These are phyloP conservation scores for Aldabrachelys gigantea DNA, from an alignment of 2,113 vertebrate genomes.

Conservation along the genomic window DNA sequence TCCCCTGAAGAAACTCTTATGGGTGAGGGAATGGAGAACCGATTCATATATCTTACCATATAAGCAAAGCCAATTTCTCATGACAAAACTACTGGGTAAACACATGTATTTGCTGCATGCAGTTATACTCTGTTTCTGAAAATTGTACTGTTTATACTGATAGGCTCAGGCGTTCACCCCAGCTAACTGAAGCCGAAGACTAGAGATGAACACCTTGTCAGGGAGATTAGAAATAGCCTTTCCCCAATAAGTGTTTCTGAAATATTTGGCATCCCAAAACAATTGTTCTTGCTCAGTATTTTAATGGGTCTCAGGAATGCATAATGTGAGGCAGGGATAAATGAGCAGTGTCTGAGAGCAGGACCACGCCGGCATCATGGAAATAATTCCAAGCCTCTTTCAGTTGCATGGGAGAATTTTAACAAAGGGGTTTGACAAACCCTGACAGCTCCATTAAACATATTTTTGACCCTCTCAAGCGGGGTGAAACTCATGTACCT, in stretches of 20 bases:
- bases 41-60: background rate
- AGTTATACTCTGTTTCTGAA: background rate
- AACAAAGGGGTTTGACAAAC: background rate
- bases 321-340: background rate
- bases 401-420: background rate
- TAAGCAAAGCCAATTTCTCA: background rate
- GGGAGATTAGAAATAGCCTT: background rate
- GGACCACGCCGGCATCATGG: background rate
- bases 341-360: background rate
- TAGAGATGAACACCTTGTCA: background rate
- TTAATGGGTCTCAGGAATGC: background rate
- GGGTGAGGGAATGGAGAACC: background rate
- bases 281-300: background rate
- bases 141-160: background rate
- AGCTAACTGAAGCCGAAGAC: background rate
- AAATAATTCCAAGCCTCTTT: background rate
- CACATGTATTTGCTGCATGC: background rate
- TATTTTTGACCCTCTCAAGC: background rate
- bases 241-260: background rate
- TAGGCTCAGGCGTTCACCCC: background rate
- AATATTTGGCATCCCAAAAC: background rate
- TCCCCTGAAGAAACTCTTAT: background rate
- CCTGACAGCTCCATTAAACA: background rate
- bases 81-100: background rate
- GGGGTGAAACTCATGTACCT: fast-evolving